Evolutionary conservation across 23 tunicate genomes (phyloP), one percentile per base, ranked within the genome.

Genomic region (Aplidium turbinatum): DNA sequence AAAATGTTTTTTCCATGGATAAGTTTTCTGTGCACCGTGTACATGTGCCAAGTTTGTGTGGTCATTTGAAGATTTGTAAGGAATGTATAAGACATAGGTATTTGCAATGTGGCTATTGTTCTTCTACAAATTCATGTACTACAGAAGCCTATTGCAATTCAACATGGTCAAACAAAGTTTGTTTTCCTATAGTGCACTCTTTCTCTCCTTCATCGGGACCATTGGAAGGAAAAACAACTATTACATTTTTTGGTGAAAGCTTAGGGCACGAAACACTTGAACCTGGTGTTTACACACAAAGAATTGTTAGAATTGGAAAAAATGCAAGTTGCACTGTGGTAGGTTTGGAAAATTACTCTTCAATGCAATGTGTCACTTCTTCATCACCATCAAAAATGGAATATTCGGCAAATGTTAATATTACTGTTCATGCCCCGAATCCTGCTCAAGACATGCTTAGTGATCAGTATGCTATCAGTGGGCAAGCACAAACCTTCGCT

Each of bases 131-230:
- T 11, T 18, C 20, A 28, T 87, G 94, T 53, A 46, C 63, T 3
- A 18, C 70, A 4, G 22, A 57, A 24, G 64, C 18, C 52, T 46
- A 67, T 27, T 87, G 94, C 33, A 45, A 55, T 22, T 47, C 70
- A n/a, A 35, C 45, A 4, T 73, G 80, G 82, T 63, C 38, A 27
- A 45, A 76, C 18, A 57, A 31, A 3, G 38, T 26, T 20, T 87
- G 94, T 42, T 70, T 72, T 2, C 64, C 80, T 22, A 19, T 31
- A 4, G 42, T 87, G 0, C 47, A 29, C 21, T 35, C 26, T 42
- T 84, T 80, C 56, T 56, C 31, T 21, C 94, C 94, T 2, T 33
- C 38, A 18, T 72, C 86, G 28, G 94, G 94, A 0, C 94, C 94
- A 3, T 3, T 55, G 9, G 74, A 80, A 1, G 94, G 94, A 3